Percentiles rank a stretch among this genome's conserved stretches.
Conservation (phyloP, 37 sponge, comb jelly and placozoan genomes). For the Theonella swinhoei region DNA sequence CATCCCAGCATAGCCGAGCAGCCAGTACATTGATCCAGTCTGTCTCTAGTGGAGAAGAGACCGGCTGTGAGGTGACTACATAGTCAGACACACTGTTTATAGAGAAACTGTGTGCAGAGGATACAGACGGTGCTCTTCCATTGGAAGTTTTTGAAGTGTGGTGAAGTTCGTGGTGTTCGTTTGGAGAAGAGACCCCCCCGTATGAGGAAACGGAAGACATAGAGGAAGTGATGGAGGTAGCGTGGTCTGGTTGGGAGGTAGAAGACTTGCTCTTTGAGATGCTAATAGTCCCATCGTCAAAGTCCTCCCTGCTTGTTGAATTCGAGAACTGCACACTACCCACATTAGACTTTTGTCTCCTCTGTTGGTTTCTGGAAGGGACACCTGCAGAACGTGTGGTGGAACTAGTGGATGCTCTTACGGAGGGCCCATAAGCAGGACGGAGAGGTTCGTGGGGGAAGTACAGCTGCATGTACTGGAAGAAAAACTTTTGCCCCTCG, state of each 20-base stretch:
- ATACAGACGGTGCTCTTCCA: too few relatives aligned
- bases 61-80: too few relatives aligned
- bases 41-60: neutral
- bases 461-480: constrained; percentile 55
- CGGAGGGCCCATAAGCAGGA: neutral
- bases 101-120: neutral
- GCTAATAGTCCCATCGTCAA: too few relatives aligned
- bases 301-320: too few relatives aligned
- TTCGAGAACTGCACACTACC: neutral
- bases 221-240: neutral
- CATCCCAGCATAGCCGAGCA: constrained; percentile 81
- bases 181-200: neutral
- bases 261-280: too few relatives aligned
- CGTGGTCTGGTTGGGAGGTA: neutral
- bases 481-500: constrained; percentile 28
- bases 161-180: too few relatives aligned
- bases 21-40: constrained; percentile 74
- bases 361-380: neutral
- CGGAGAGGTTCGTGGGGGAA: constrained; percentile 25
- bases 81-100: too few relatives aligned
- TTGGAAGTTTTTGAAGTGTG: too few relatives aligned
- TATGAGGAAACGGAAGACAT: neutral
- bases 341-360: neutral
- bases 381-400: neutral
- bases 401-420: neutral